Conservation (phyloP, 2,797 vertebrate genomes). For the Aphelocoma californica region DNA sequence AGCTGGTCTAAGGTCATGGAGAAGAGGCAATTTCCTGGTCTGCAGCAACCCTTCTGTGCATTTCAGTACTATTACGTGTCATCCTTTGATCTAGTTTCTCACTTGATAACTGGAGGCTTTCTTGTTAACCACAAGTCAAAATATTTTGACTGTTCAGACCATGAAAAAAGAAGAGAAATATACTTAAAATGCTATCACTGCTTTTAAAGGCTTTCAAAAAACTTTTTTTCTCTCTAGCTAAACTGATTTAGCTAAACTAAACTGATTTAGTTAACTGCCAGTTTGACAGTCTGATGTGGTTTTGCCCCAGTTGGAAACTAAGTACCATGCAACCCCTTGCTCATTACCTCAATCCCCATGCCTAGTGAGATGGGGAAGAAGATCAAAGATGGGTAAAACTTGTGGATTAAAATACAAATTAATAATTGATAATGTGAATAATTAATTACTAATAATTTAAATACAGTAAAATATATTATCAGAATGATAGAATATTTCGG, state of each 20-base stretch:
- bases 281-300: neutral
- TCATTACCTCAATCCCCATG: neutral
- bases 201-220: neutral
- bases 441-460: neutral
- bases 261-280: neutral
- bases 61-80: neutral
- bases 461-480: neutral
- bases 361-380: neutral
- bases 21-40: neutral
- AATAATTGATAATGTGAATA: neutral
- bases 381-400: neutral
- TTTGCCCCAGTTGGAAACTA: neutral
- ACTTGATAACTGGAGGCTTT: neutral
- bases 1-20: neutral
- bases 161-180: neutral
- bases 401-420: neutral
- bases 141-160: neutral
- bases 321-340: neutral
- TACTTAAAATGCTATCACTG: neutral
- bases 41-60: neutral
- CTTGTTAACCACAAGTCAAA: neutral
- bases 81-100: neutral
- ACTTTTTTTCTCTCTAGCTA: neutral
- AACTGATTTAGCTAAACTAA: neutral
- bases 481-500: neutral